A percentile compares a stretch with the other conserved stretches of the same genome.
These are phyloP conservation scores for Pectinophora gossypiella DNA, from an alignment of 1,140 invertebrate species.

Conservation along the genomic window DNA sequence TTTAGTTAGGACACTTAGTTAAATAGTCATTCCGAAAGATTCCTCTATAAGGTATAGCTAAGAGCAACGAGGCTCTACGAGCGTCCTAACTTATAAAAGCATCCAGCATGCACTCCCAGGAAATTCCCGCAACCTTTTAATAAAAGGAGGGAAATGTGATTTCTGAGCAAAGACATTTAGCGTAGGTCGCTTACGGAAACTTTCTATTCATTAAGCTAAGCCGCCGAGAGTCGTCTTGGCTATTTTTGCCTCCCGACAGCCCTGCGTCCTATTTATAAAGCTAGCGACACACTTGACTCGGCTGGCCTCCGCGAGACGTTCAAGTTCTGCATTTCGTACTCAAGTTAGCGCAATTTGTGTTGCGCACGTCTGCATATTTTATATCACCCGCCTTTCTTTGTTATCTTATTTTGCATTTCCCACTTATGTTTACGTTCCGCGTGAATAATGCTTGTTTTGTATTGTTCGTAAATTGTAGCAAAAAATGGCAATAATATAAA, in stretches of 20 bases:
- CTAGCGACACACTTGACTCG: slow-evolving; percentile 34
- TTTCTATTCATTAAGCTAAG: too few species aligned
- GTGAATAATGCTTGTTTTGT: too few species aligned
- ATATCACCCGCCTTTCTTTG: slow-evolving; percentile 12
- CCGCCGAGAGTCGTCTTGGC: background rate
- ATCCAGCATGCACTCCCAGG: background rate
- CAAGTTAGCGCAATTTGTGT: background rate
- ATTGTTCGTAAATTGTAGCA: too few species aligned
- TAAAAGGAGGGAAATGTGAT: background rate
- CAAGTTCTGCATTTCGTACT: slow-evolving; percentile 33
- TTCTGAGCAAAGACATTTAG: too few species aligned
- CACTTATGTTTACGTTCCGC: too few species aligned
- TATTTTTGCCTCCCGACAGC: background rate
- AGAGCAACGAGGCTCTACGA: background rate
- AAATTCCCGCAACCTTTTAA: background rate
- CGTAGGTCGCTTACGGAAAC: too few species aligned
- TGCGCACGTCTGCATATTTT: slow-evolving; percentile 9
- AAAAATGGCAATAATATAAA: too few species aligned
- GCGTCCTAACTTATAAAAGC: background rate
- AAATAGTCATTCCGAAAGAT: too few species aligned
- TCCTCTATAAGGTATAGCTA: too few species aligned
- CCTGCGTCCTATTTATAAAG: slow-evolving; percentile 30
- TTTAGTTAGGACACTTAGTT: too few species aligned
- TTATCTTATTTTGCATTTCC: background rate
- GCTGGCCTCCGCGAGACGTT: slow-evolving; percentile 34